Evolutionary conservation across 1,140 invertebrate species (phyloP).

Genomic region (Conus betulinus): DNA sequence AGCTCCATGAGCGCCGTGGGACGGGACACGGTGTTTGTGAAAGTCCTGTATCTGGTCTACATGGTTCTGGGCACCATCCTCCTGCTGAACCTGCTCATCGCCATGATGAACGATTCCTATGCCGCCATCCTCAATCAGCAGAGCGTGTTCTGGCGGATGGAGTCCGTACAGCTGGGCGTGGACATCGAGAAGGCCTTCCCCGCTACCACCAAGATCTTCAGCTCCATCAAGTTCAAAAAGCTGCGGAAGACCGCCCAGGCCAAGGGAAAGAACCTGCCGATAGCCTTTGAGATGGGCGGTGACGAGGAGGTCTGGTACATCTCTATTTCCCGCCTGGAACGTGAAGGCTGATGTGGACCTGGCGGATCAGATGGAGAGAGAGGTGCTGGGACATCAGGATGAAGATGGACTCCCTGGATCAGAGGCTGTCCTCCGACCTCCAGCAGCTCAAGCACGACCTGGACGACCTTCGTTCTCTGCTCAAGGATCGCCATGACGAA

Average conservation of each 20-base stretch:
- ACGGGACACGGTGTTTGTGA: constrained; percentile 43
- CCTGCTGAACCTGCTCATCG: constrained; percentile 69
- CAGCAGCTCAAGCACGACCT: constrained; percentile 32
- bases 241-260: neutral
- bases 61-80: constrained; percentile 67
- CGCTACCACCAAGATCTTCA: constrained; percentile 46
- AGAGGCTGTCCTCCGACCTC: neutral
- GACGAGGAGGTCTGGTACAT: constrained; percentile 19
- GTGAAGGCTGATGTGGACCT: neutral
- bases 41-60: constrained; percentile 66
- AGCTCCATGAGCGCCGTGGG: constrained; percentile 49
- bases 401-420: constrained; percentile 18
- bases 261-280: neutral
- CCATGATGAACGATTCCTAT: constrained; percentile 74
- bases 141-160: constrained; percentile 61
- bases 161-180: constrained; percentile 66
- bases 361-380: neutral
- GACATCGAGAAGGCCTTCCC: constrained; percentile 63
- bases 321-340: neutral
- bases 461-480: constrained; percentile 12
- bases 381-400: constrained; percentile 7
- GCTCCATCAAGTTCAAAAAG: constrained; percentile 35
- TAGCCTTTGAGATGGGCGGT: neutral
- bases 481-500: neutral
- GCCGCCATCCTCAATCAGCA: constrained; percentile 54